These are phyloP conservation scores for Hemitrygon akajei DNA, from an alignment of 2,797 vertebrate species.

Conservation along the genomic window DNA sequence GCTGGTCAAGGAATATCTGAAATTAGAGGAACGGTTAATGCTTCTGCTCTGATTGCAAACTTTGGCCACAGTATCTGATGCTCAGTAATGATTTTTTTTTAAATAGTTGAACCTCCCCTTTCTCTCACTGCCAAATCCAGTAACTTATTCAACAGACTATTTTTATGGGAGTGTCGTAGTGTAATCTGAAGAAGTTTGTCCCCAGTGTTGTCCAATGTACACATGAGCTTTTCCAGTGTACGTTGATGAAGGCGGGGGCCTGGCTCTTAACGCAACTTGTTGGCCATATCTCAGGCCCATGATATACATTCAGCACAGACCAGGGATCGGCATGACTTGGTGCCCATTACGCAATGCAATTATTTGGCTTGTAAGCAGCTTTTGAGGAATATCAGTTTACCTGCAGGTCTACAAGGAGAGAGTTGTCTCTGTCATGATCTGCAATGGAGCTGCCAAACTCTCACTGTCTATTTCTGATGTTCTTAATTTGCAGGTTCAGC, in stretches of 20 bases:
- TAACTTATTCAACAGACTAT: not conserved
- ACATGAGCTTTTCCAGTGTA: too few species aligned
- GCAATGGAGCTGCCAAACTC: not conserved
- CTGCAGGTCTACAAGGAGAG: not conserved
- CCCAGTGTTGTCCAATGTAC: not conserved
- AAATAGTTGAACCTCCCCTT: too few species aligned
- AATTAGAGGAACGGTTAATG: too few species aligned
- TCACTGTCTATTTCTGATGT: not conserved
- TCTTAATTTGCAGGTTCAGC: not conserved
- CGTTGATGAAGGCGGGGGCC: not conserved
- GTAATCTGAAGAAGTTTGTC: too few species aligned
- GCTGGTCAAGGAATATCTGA: too few species aligned
- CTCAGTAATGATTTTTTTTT: not conserved
- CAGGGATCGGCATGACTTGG: not conserved
- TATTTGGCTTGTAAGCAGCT: not conserved
- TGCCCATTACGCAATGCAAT: not conserved
- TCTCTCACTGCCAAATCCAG: not conserved
- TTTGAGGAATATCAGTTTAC: not conserved
- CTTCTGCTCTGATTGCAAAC: too few species aligned
- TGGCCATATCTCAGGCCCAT: not conserved
- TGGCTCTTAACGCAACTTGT: not conserved
- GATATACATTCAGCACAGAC: not conserved
- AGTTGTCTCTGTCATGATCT: not conserved
- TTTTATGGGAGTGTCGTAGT: not conserved
- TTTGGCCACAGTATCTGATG: not conserved